Evolutionary conservation across 2,797 vertebrate species (phyloP).

Genomic region (Benthosema pterotum): DNA sequence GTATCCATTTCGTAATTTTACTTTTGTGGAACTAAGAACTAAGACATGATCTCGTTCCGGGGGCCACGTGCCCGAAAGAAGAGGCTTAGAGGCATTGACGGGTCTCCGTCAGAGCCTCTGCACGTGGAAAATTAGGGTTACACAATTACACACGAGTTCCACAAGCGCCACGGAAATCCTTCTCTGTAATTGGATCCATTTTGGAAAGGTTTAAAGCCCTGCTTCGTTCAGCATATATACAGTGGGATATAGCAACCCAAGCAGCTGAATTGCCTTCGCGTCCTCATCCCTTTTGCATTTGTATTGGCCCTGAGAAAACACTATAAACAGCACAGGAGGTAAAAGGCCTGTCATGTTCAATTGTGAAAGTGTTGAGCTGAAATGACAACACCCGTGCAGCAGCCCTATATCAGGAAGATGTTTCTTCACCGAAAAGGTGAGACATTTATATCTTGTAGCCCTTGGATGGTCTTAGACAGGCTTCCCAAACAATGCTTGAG

Average conservation of each 20-base stretch:
- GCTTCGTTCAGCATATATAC: slow-evolving; percentile 60
- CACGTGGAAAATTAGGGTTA: slow-evolving; percentile 76
- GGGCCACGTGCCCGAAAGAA: slow-evolving; percentile 68
- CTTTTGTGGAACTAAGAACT: slow-evolving; percentile 66
- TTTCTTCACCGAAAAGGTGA: slow-evolving; percentile 22
- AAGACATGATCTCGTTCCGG: slow-evolving; percentile 75
- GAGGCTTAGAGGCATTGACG: slow-evolving; percentile 74
- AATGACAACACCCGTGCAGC: slow-evolving; percentile 46
- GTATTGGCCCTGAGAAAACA: slow-evolving; percentile 48
- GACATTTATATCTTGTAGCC: background rate
- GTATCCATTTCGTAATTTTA: slow-evolving; percentile 60
- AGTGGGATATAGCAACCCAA: slow-evolving; percentile 40
- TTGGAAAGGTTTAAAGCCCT: slow-evolving; percentile 70
- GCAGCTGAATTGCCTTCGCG: slow-evolving; percentile 50
- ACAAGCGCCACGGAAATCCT: slow-evolving; percentile 65
- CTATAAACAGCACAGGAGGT: slow-evolving; percentile 56
- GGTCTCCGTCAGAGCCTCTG: slow-evolving; percentile 66
- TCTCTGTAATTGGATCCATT: slow-evolving; percentile 77
- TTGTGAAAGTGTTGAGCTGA: slow-evolving; percentile 53
- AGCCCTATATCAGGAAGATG: slow-evolving; percentile 38
- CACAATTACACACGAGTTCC: slow-evolving; percentile 76
- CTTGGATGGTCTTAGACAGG: background rate
- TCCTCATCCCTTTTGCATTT: slow-evolving; percentile 59
- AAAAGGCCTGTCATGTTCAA: slow-evolving; percentile 65
- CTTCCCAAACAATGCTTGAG: too few species aligned